These are phyloP conservation scores for Adelognathus sp. DNA, from an alignment of 2,888 invertebrate genomes.

Conservation along the genomic window DNA sequence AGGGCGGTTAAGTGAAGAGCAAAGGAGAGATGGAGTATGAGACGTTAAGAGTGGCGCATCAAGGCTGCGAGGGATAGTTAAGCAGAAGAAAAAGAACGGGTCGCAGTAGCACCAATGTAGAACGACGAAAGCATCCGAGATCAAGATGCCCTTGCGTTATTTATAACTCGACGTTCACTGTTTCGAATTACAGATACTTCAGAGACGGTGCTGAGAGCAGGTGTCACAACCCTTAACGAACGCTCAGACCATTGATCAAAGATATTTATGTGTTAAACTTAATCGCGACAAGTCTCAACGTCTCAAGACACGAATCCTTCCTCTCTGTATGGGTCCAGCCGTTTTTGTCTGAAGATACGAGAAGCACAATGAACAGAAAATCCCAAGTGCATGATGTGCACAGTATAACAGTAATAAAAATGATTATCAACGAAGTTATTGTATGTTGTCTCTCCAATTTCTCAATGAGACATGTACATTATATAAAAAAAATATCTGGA, in stretches of 20 bases:
- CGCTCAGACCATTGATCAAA: slow-evolving; percentile 5
- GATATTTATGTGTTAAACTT: slow-evolving; percentile 39
- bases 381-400: too few relatives aligned
- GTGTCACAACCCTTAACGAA: slow-evolving; percentile 35
- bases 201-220: slow-evolving; percentile 14
- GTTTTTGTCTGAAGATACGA: too few relatives aligned
- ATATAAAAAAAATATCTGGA: too few relatives aligned
- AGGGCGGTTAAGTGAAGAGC: not conserved
- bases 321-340: too few relatives aligned
- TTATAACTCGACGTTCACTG: slow-evolving; percentile 48
- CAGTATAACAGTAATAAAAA: too few relatives aligned
- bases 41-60: slow-evolving; percentile 26
- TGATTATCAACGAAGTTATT: too few relatives aligned
- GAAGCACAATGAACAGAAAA: too few relatives aligned
- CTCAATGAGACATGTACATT: too few relatives aligned
- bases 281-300: not conserved
- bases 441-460: too few relatives aligned
- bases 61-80: not conserved
- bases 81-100: slow-evolving; percentile 2
- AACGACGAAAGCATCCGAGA: slow-evolving; percentile 7
- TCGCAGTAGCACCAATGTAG: not conserved
- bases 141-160: slow-evolving; percentile 50
- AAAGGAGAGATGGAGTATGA: slow-evolving; percentile 10
- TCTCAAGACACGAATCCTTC: not conserved
- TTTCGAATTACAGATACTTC: slow-evolving; percentile 57